Evolutionary conservation across 2,797 vertebrate genomes (phyloP), one percentile per base, ranked within the genome.

Genomic region (Sylvia borin): DNA sequence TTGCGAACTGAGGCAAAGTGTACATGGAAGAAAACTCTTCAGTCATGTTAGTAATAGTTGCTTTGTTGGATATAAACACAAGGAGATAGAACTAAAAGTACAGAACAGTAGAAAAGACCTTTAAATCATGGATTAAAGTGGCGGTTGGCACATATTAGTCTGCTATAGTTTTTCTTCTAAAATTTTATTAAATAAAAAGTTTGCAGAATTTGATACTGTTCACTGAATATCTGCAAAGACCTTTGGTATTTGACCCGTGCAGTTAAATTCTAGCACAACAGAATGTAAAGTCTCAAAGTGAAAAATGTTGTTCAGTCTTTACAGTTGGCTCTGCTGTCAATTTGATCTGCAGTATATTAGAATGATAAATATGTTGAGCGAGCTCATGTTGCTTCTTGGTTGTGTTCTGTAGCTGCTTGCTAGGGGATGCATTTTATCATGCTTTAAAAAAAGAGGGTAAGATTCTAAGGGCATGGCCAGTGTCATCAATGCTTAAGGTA

Each of bases 171-270:
- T 62, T 75, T 82, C 20, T 17, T 67, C 16, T 24, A 38, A 77
- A 82, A 53, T 6, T 36, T 78, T 83, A 16, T 54, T 32, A 61
- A 78, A 53, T n/a, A 67, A 78, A 72, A 92, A 15, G 1, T 67
- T 83, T 67, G 11, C 10, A 74, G 57, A 64, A 48, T 74, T 67
- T 55, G 36, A 16, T 71, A 32, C 6, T 50, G 13, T 16, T 38
- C 74, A 60, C 34, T 61, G 34, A 57, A 83, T 50, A 10, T 79
- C 85, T 92, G 26, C 32, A 19, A 77, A 80, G 45, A 18, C 32
- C 29, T 67, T 79, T 70, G 61, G n/a, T 47, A 17, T 58, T 90
- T 0, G 0, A 10, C 19, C 40, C 2, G 0, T 48, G 27, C 47
- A 74, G 61, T 74, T 85, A 57, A 74, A 74, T 79, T 71, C 48